Evolutionary conservation across 2,797 vertebrate genomes (phyloP).

Genomic region (Hafferia zeledoni): DNA sequence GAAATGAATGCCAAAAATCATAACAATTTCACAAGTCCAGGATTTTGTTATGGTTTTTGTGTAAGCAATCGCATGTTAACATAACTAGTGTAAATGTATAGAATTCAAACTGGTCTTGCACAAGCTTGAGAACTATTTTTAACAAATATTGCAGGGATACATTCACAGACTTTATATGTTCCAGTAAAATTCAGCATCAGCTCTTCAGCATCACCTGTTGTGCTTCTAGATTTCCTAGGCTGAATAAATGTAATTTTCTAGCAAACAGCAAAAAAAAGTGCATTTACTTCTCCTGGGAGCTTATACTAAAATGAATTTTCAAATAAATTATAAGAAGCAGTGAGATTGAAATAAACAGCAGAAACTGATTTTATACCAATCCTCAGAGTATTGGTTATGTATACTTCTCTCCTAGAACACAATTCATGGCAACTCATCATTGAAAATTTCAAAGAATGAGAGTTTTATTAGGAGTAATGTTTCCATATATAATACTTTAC

Average conservation of each 20-base stretch:
- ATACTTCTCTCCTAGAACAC: background rate
- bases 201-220: background rate
- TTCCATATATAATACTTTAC: background rate
- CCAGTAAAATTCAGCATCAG: background rate
- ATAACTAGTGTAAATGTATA: background rate
- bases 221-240: conserved; percentile 7
- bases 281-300: conserved; percentile 24
- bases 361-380: background rate
- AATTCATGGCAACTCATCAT: background rate
- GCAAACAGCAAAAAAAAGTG: background rate
- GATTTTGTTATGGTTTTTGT: background rate
- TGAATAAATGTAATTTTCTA: conserved; percentile 26
- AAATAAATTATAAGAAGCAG: conserved; percentile 14
- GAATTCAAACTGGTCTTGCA: background rate
- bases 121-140: background rate
- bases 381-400: background rate
- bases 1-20: background rate
- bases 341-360: background rate
- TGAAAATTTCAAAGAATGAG: background rate
- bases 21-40: background rate
- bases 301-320: conserved; percentile 31
- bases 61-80: background rate
- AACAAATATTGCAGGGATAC: background rate
- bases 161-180: background rate
- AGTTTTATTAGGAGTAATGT: background rate